phyloP scores from a whole-genome alignment of 2,888 invertebrate species.

The Mythimna loreyi region DNA sequence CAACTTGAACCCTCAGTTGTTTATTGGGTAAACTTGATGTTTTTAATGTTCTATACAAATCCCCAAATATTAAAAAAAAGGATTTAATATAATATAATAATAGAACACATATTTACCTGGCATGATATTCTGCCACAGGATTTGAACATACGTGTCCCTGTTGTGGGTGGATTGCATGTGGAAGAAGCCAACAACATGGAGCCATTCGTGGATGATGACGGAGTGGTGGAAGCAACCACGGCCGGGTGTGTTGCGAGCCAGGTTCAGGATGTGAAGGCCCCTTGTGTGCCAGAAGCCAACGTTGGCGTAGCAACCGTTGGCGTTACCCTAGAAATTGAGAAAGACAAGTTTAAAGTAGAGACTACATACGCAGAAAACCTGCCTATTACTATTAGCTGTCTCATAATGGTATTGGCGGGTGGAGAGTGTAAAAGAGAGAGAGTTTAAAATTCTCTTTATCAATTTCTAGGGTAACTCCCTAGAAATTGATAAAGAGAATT shows the following conservation, averaged over 20 bases:
- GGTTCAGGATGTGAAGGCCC: constrained; percentile 83
- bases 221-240: constrained; percentile 88
- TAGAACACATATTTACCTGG: constrained; percentile 75
- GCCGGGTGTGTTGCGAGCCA: constrained; percentile 81
- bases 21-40: not conserved
- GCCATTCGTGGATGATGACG: constrained; percentile 93
- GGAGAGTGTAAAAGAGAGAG: too few species aligned
- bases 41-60: not conserved
- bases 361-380: not conserved
- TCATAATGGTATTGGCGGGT: not conserved
- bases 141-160: constrained; percentile 88
- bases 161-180: constrained; percentile 79
- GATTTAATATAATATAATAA: not conserved
- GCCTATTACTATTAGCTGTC: not conserved
- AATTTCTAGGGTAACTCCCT: too few species aligned
- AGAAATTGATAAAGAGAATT: too few species aligned
- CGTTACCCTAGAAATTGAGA: constrained; percentile 61
- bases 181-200: constrained; percentile 76
- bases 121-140: constrained; percentile 92
- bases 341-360: not conserved
- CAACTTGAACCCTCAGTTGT: not conserved
- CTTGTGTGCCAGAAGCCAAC: constrained; percentile 72
- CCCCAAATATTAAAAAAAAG: not conserved
- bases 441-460: too few species aligned
- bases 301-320: constrained; percentile 75